A percentile compares a stretch with the other conserved stretches of the same genome.
Conservation (phyloP, 1,140 invertebrate genomes). For the Nasonia vitripennis region DNA sequence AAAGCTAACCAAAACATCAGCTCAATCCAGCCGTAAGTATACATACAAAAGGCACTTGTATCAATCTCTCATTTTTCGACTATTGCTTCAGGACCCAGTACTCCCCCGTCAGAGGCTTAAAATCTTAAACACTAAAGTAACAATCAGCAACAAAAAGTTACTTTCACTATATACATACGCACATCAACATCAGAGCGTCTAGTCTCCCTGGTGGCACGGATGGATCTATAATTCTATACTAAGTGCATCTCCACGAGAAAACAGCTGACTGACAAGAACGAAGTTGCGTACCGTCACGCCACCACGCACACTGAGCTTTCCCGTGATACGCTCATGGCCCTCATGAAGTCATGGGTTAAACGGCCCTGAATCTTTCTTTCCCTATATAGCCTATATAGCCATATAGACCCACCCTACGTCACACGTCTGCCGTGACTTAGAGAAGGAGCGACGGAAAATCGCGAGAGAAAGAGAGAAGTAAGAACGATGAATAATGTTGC, state of each 20-base stretch:
- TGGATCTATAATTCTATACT: too few relatives aligned
- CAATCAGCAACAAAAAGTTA: background rate
- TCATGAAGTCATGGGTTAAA: too few relatives aligned
- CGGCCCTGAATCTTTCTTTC: too few relatives aligned
- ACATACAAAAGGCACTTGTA: constrained; percentile 26
- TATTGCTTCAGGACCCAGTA: too few relatives aligned
- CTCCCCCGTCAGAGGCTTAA: background rate
- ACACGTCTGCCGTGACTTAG: background rate
- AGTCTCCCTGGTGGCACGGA: too few relatives aligned
- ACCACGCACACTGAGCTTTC: too few relatives aligned
- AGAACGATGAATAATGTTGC: too few relatives aligned
- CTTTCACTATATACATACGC: background rate
- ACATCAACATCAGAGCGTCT: background rate
- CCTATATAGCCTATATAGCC: background rate
- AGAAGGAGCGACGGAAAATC: background rate
- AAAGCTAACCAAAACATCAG: constrained; percentile 5
- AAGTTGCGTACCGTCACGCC: too few relatives aligned
- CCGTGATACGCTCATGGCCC: too few relatives aligned
- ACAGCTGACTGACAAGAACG: too few relatives aligned
- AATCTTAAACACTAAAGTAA: background rate
- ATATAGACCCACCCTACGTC: background rate
- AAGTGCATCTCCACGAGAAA: too few relatives aligned
- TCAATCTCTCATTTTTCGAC: background rate
- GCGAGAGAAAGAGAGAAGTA: background rate
- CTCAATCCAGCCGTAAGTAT: background rate